Percentiles rank a stretch among this genome's conserved stretches.
Conservation (phyloP, 2,888 invertebrate species). For the Sturmia bella region DNA sequence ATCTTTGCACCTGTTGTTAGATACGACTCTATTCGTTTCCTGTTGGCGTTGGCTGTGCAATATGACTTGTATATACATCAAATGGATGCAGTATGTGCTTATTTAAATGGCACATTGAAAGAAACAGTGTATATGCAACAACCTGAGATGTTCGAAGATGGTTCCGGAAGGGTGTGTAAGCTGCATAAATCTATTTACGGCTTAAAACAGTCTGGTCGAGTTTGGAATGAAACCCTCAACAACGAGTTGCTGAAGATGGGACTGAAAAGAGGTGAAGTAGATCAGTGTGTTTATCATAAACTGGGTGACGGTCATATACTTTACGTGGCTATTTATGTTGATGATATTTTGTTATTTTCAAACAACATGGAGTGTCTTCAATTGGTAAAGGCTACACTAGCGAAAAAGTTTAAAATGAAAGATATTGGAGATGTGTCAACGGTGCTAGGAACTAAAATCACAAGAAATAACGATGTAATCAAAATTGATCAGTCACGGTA, state of each 20-base stretch:
- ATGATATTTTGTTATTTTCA: background rate
- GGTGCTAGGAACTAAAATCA: background rate
- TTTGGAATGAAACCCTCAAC: constrained; percentile 46
- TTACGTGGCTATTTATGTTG: background rate
- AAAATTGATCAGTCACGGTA: background rate
- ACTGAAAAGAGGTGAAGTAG: background rate
- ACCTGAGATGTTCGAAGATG: too few species aligned
- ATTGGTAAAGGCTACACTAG: background rate
- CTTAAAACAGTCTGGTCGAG: constrained; percentile 67
- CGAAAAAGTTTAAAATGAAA: background rate
- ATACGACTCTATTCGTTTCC: constrained; percentile 2
- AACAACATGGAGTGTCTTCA: background rate
- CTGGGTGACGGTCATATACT: background rate
- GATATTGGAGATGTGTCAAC: background rate
- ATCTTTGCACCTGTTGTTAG: background rate
- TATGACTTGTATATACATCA: background rate
- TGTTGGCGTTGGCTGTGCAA: background rate
- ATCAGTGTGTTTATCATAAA: background rate
- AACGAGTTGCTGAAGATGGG: constrained; percentile 52
- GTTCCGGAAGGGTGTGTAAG: too few species aligned
- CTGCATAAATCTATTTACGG: constrained; percentile 68
- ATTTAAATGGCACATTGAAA: constrained; percentile 35
- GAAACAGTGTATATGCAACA: constrained; percentile 61
- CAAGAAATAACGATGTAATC: background rate
- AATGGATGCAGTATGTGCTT: background rate